These are phyloP conservation scores for Micropoecilia bifurca DNA, from an alignment of 2,797 vertebrate species.

Conservation along the genomic window DNA sequence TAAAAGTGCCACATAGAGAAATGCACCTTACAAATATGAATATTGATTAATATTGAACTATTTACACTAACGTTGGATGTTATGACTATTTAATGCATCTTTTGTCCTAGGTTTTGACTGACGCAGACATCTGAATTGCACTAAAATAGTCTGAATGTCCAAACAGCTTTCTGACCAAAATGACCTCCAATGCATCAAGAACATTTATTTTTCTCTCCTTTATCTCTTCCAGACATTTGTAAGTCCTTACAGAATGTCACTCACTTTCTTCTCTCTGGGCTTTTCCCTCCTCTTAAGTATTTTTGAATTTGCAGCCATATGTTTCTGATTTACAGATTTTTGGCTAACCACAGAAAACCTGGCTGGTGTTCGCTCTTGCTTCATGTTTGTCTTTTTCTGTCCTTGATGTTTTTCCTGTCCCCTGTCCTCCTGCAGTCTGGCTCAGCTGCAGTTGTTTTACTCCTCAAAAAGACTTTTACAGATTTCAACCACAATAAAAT, in stretches of 20 bases:
- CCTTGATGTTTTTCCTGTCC: background rate
- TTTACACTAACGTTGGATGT: background rate
- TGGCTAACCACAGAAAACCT: slow-evolving; percentile 2
- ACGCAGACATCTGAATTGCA: background rate
- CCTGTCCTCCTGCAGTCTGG: background rate
- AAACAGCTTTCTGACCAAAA: background rate
- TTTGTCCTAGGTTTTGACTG: background rate
- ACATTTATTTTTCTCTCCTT: background rate
- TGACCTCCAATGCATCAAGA: background rate
- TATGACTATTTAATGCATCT: too few relatives aligned
- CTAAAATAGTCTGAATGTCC: background rate
- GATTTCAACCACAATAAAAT: background rate
- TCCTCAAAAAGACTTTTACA: background rate
- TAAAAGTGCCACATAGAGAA: background rate
- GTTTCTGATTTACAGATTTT: slow-evolving; percentile 12
- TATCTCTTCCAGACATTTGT: slow-evolving; percentile 7
- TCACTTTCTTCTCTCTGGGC: slow-evolving; percentile 4
- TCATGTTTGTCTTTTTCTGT: background rate
- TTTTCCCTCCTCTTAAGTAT: background rate
- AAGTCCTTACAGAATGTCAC: slow-evolving; percentile 1
- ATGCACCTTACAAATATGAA: background rate
- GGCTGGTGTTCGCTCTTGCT: background rate
- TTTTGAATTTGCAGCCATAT: slow-evolving; percentile 6
- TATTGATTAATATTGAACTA: background rate
- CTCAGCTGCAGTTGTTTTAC: background rate